Base-by-base conservation (phyloP, 2,113 vertebrate species). In the Nycticebus coucang region DNA sequence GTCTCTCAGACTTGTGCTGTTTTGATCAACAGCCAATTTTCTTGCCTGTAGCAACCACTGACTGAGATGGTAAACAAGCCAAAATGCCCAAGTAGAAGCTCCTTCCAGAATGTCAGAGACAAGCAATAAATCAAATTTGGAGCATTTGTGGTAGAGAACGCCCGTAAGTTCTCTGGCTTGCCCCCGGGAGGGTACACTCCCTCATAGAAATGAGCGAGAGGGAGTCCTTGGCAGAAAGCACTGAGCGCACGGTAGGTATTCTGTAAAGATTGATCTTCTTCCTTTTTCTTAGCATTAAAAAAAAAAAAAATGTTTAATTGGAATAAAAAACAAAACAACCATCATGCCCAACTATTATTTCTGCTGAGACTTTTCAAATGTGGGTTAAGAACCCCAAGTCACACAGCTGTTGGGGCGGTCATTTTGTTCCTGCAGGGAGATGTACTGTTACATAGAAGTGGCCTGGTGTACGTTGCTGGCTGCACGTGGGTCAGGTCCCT, bases 31-130 rank as follows among this genome's bases (percentile, higher is more conserved):
- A 0, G 74, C 26, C 93, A 89, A 75, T 35, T 21, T 64, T 22
- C 82, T 88, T 91, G 68, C 81, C 66, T 24, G 1, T 66, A 77
- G 81, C 91, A 72, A 3, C 78, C 50, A n/a, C 81, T 75, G 62
- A 24, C 93, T 93, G 50, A 85, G 72, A 68, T 11, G 41, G 12
- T 14, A 62, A 57, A 62, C 1, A 9, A 95, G 53, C 78, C 72
- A 18, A 50, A 85, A 80, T 62, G 64, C 24, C 77, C 79, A 68
- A 64, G 62, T 30, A 53, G 69, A 83, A 66, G 26, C 57, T 75
- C 28, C 50, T 96, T 94, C 77, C 72, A 78, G 78, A 88, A 66
- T 26, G 35, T 74, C 83, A 66, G 66, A 91, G 87, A 83, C 50
- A 79, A 95, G 60, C 50, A 19, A 28, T 80, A 18, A 81, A 55